Base-by-base conservation (phyloP, 2,113 vertebrate species). In the Laticauda colubrina region DNA sequence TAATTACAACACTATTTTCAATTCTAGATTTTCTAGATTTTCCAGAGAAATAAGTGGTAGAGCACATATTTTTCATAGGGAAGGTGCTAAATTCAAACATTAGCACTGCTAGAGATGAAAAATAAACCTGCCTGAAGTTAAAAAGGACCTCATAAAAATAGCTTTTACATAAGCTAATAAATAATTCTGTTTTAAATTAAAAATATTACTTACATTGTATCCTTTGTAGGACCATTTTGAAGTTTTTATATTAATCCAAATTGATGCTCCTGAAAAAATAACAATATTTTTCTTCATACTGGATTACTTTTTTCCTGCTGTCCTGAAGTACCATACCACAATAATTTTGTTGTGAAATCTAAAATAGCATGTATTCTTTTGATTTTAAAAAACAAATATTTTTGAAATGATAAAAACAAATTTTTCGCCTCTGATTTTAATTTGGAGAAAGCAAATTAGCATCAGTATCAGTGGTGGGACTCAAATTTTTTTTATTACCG, bases 191-290 rank as follows among this genome's bases (percentile, higher is more conserved):
- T 51, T 87, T 26, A 57, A 0, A 34, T 7, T 3, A 29, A 89
- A 69, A 75, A 43, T 0, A 5, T 24, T 95, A 97, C 98, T 97
- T 97, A 99, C 99, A 97, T 99, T 99, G 54, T 98, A 98, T 95
- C 98, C 96, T 85, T 96, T 98, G 54, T 99, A 98, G 59, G 97
- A 97, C 98, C 99, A 98, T 87, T 98, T 98, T 87, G 98, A 97
- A 1, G 98, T 97, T 98, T 98, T 98, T 5, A 99, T 98, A 96
- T 98, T 98, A 96, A 97, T 98, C 99, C 98, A 99, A 0, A 88
- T 95, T 75, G 98, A 98, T 93, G 98, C 93, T 89, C 97, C 99
- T 99, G 96, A 91, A 97, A 96, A 3, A 96, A 96, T 93, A 48
- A 1, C 91, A 81, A 95, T 18, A 14, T 48, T 7, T 39, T n/a